These are phyloP conservation scores for Drosophila neutralis DNA, from an alignment of 2,888 invertebrate species.

Conservation along the genomic window DNA sequence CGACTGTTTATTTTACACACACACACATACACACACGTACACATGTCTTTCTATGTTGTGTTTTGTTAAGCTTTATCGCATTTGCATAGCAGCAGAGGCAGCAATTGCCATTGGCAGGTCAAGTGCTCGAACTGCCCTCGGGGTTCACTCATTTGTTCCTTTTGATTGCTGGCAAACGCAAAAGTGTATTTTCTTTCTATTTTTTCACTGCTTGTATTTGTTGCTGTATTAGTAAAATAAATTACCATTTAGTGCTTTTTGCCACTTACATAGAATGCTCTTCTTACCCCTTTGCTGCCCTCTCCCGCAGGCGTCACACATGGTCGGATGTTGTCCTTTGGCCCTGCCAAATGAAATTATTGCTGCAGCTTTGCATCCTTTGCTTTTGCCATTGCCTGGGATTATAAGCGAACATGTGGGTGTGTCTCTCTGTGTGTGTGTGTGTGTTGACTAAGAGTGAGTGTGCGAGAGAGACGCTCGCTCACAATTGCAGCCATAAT, in stretches of 20 bases:
- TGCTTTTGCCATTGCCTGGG: slow-evolving; percentile 51
- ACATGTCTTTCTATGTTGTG: slow-evolving; percentile 33
- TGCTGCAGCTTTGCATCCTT: slow-evolving; percentile 73
- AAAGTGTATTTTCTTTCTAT: slow-evolving; percentile 38
- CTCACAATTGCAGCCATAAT: slow-evolving; percentile 77
- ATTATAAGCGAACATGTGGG: slow-evolving; percentile 61
- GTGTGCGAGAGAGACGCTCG: slow-evolving; percentile 29
- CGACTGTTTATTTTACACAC: slow-evolving; percentile 72
- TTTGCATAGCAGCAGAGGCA: slow-evolving; percentile 66
- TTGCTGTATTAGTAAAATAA: slow-evolving; percentile 79
- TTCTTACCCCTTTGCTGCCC: slow-evolving; percentile 2
- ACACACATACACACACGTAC: slow-evolving; percentile 36
- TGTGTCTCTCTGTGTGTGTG: slow-evolving; percentile 4
- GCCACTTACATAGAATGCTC: slow-evolving; percentile 56
- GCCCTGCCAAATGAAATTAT: slow-evolving; percentile 77
- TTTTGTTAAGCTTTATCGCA: slow-evolving; percentile 74
- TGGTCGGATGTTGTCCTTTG: slow-evolving; percentile 74
- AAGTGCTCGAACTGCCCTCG: slow-evolving; percentile 68
- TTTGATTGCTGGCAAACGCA: slow-evolving; percentile 70
- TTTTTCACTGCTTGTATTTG: slow-evolving; percentile 50
- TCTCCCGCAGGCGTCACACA: slow-evolving; percentile 61
- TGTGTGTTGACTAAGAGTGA: slow-evolving; percentile 6
- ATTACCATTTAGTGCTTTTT: slow-evolving; percentile 80
- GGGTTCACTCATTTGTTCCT: slow-evolving; percentile 75
- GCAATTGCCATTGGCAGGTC: slow-evolving; percentile 45